Percentiles rank a stretch among this genome's conserved stretches.
Conservation (phyloP, 2,888 invertebrate genomes). For the Macropis europaea region DNA sequence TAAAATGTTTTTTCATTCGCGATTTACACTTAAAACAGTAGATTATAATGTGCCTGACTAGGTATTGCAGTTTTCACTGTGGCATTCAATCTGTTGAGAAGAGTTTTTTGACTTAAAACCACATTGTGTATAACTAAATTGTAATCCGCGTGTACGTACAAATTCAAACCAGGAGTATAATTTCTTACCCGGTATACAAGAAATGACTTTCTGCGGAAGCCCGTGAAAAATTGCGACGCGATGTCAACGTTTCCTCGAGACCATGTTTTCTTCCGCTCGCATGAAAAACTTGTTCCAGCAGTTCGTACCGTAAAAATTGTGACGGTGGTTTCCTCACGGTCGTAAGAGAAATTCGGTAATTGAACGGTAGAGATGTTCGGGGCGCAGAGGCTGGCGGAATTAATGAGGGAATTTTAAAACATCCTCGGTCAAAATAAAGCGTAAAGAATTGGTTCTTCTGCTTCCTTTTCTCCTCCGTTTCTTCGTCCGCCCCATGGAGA, state of each 20-base stretch:
- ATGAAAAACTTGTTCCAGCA: background rate
- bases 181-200: too few species aligned
- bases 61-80: too few species aligned
- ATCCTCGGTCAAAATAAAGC: slow-evolving; percentile 28
- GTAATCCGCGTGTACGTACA: too few species aligned
- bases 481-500: slow-evolving; percentile 6
- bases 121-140: too few species aligned
- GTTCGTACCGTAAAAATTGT: background rate
- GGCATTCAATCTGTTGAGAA: too few species aligned
- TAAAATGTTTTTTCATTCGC: too few species aligned
- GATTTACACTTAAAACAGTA: too few species aligned
- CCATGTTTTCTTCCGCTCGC: background rate
- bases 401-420: slow-evolving; percentile 35
- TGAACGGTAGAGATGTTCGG: slow-evolving; percentile 8
- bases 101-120: too few species aligned
- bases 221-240: slow-evolving; percentile 14
- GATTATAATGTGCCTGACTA: too few species aligned
- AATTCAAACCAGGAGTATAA: too few species aligned
- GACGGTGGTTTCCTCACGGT: too few species aligned
- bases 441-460: slow-evolving; percentile 11
- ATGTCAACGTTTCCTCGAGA: slow-evolving; percentile 11
- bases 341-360: slow-evolving; percentile 13
- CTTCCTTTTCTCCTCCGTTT: background rate
- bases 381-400: background rate
- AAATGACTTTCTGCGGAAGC: slow-evolving; percentile 42